These are phyloP conservation scores for Pseudomyrmex gracilis DNA, from an alignment of 1,140 invertebrate genomes.

Conservation along the genomic window DNA sequence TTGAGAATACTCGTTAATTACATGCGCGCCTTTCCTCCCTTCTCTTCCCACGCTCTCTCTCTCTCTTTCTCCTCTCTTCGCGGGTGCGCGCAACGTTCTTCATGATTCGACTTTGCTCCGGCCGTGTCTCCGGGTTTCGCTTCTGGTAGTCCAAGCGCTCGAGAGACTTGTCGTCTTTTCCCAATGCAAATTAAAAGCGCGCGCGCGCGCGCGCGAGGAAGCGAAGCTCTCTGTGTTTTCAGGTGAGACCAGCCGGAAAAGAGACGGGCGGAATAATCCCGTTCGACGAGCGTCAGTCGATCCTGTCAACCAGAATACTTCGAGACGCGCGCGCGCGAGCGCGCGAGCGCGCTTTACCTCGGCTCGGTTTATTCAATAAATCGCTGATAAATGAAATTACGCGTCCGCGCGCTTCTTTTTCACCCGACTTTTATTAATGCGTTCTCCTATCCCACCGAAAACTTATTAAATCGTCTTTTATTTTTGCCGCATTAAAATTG, in stretches of 20 bases:
- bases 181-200: slow-evolving; percentile 54
- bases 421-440: slow-evolving; percentile 9
- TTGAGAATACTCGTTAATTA: slow-evolving; percentile 79
- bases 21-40: slow-evolving; percentile 62
- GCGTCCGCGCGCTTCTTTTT: background rate
- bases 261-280: slow-evolving; percentile 59
- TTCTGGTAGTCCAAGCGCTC: slow-evolving; percentile 36
- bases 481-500: background rate
- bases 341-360: background rate
- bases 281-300: slow-evolving; percentile 52
- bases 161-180: slow-evolving; percentile 39
- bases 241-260: slow-evolving; percentile 71
- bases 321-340: background rate
- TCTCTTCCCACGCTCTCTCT: no score
- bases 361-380: slow-evolving; percentile 7
- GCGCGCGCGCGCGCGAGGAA: slow-evolving; percentile 28
- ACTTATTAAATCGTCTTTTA: background rate
- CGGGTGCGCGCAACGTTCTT: background rate
- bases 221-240: slow-evolving; percentile 63
- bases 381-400: slow-evolving; percentile 32
- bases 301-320: slow-evolving; percentile 42
- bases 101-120: slow-evolving; percentile 42
- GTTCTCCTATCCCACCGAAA: background rate
- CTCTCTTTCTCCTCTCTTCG: no score
- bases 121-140: slow-evolving; percentile 29